phyloP scores from a whole-genome alignment of 2,888 invertebrate genomes.

The Pseudococcus viburni region DNA sequence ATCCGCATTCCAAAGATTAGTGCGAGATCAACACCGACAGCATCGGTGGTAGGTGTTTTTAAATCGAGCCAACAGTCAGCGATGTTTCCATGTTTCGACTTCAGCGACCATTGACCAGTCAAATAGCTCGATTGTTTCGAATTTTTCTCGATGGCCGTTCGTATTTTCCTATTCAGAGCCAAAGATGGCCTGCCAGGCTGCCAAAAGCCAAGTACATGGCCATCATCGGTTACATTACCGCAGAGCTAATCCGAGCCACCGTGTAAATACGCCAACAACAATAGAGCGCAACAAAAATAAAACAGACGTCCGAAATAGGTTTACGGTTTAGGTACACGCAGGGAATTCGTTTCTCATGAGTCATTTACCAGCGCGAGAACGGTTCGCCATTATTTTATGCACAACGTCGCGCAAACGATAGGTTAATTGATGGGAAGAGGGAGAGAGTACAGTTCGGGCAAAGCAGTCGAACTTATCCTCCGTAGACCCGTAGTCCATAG shows the following conservation, averaged over 20 bases:
- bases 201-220: neutral
- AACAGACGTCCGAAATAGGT: conserved; percentile 6
- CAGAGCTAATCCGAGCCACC: neutral
- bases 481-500: neutral
- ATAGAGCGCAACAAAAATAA: neutral
- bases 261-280: neutral
- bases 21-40: neutral
- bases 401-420: neutral
- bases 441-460: neutral
- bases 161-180: too few relatives aligned
- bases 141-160: too few relatives aligned
- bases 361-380: conserved; percentile 8
- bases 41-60: too few relatives aligned
- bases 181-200: neutral
- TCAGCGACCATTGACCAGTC: too few relatives aligned
- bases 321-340: neutral
- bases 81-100: too few relatives aligned
- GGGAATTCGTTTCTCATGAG: conserved; percentile 14
- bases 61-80: too few relatives aligned
- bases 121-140: too few relatives aligned
- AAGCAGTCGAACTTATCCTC: neutral
- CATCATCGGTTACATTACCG: too few relatives aligned
- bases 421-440: conserved; percentile 14
- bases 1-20: neutral
- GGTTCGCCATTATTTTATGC: conserved; percentile 1